Base-by-base conservation (phyloP, 2,888 invertebrate genomes). In the Poecilus cupreus region DNA sequence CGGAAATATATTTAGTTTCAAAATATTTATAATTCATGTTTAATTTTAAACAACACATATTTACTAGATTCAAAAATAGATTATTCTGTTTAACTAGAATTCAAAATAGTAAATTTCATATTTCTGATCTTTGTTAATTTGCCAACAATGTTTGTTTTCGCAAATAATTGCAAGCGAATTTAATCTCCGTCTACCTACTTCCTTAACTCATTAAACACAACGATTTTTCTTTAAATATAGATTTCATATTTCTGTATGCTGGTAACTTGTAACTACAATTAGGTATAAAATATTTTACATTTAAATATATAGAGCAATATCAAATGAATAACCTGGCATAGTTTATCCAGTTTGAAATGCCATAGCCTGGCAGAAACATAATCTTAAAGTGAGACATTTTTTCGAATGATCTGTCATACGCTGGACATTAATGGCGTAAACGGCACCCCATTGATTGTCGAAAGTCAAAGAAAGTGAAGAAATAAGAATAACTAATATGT, bases 11-110 rank as follows among this genome's bases (percentile, higher is more conserved):
- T n/a, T 57, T 26, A n/a, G 24, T 24, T 24, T n/a, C 57, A 60
- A 60, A 60, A 60, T 60, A 60, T 60, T 60, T 60, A 26, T n/a
- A 32, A 43, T 43, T 43, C 43, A 10, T 60, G 11, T n/a, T 26
- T 43, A 43, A 24, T 26, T 10, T 60, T 0, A 60, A 60, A 60
- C n/a, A 26, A 24, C 24, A 24, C 24, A 26, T 26, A 24, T 60
- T 60, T 60, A 26, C 60, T 32, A 60, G 8, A 26, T 60, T 24
- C 57, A 1, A n/a, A 57, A 57, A 57, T 24, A 57, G 57, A 22
- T 57, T 26, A 60, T n/a, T 54, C 20, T 54, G 20, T 20, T 60
- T 60, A 32, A 60, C 10, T 26, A 60, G 26, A 60, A 13, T 26
- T 8, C 1, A 13, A 60, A 60, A 60, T 60, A 54, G 22, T 22